phyloP scores from a whole-genome alignment of 2,797 vertebrate genomes.

The Helicolenus hilgendorfi region DNA sequence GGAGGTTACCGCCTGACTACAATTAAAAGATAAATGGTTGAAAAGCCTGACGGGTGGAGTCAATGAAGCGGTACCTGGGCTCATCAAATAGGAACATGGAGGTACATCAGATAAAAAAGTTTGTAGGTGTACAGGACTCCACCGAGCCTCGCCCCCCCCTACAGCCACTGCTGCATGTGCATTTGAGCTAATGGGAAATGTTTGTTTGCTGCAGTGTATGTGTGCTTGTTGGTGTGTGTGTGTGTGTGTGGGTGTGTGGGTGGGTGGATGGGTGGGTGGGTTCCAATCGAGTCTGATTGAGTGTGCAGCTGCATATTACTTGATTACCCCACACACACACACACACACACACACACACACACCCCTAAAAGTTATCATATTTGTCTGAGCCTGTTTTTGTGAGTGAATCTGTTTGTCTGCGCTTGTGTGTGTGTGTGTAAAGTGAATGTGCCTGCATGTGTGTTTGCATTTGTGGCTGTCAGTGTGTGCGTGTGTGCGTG shows the following conservation, averaged over 20 bases:
- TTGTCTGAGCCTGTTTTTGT: slow-evolving; percentile 33
- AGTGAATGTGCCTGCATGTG: no score
- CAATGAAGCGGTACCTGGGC: not conserved
- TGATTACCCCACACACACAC: slow-evolving; percentile 50
- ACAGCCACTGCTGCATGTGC: not conserved
- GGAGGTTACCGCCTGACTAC: no score
- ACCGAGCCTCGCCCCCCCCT: not conserved
- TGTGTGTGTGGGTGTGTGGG: not conserved
- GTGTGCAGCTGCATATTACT: slow-evolving; percentile 76
- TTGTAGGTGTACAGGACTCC: not conserved
- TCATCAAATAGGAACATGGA: not conserved
- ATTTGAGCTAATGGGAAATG: not conserved
- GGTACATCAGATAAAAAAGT: not conserved
- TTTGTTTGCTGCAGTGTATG: not conserved
- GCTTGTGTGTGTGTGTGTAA: not conserved
- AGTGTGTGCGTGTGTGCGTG: not conserved
- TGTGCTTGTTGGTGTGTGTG: not conserved
- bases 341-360: not conserved
- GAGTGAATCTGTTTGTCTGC: no score
- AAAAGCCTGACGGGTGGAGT: not conserved
- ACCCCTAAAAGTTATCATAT: slow-evolving; percentile 26
- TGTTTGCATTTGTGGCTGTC: no score
- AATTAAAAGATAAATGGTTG: not conserved
- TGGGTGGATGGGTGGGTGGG: not conserved
- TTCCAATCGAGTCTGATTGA: slow-evolving; percentile 66